Conservation (phyloP, 2,888 invertebrate species). For the Auanema sp. region DNA sequence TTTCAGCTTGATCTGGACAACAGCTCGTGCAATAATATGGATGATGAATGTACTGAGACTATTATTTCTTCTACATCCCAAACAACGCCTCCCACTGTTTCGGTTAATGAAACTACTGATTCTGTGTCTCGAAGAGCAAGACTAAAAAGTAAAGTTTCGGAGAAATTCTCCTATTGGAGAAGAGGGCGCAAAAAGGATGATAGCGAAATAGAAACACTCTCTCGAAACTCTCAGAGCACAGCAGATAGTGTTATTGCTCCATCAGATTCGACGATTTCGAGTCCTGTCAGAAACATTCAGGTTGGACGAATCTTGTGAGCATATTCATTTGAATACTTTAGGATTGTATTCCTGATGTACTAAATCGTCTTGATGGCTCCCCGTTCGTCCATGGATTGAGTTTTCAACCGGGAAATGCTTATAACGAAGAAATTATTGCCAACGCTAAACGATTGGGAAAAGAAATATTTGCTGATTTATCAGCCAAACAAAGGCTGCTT, state of each 20-base stretch:
- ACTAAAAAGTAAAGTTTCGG: slow-evolving; percentile 43
- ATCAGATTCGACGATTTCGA: neutral
- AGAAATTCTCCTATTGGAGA: slow-evolving; percentile 46
- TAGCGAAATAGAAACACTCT: slow-evolving; percentile 11
- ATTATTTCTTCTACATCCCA: no score
- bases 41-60: no score
- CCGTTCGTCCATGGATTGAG: slow-evolving; percentile 38
- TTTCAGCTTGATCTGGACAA: no score
- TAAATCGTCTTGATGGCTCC: slow-evolving; percentile 38
- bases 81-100: neutral
- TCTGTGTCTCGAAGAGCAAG: slow-evolving; percentile 22
- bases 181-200: slow-evolving; percentile 32
- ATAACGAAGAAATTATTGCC: slow-evolving; percentile 82
- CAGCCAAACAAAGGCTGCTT: slow-evolving; percentile 73
- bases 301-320: slow-evolving; percentile 10
- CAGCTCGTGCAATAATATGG: no score
- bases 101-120: neutral
- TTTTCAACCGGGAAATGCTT: slow-evolving; percentile 65
- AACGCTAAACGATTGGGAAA: slow-evolving; percentile 85
- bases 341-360: slow-evolving; percentile 37
- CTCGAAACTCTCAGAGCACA: slow-evolving; percentile 18
- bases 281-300: slow-evolving; percentile 38
- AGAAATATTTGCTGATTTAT: slow-evolving; percentile 76
- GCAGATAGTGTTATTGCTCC: slow-evolving; percentile 1
- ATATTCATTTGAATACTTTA: no score